These are phyloP conservation scores for Polymixis lichenea DNA, from an alignment of 2,888 invertebrate genomes.

Conservation along the genomic window DNA sequence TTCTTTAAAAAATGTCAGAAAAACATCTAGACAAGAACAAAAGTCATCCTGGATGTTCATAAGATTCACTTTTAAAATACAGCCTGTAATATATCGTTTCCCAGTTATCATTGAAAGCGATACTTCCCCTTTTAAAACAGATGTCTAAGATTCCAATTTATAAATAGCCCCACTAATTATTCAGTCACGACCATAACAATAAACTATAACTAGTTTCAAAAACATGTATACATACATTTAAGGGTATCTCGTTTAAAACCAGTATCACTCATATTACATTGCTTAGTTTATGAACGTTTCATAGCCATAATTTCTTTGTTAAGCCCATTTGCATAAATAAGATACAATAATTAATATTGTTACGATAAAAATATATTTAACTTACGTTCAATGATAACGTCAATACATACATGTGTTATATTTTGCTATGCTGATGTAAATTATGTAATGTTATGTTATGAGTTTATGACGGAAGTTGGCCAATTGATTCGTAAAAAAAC, in stretches of 20 bases:
- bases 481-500: constrained; percentile 19
- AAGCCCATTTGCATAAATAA: constrained; percentile 27
- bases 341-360: constrained; percentile 16
- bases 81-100: too few relatives aligned
- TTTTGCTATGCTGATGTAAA: neutral
- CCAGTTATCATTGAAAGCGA: neutral
- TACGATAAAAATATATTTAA: neutral
- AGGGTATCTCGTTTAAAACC: constrained; percentile 22
- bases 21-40: too few relatives aligned
- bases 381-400: neutral
- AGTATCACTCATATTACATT: constrained; percentile 4
- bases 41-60: too few relatives aligned
- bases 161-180: constrained; percentile 19
- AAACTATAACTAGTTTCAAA: neutral
- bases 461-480: neutral
- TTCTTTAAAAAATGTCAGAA: too few relatives aligned
- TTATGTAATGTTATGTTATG: neutral
- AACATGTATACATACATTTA: neutral
- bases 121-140: neutral
- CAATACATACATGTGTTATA: neutral
- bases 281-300: constrained; percentile 12
- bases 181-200: neutral
- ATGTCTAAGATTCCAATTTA: neutral
- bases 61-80: too few relatives aligned
- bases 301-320: constrained; percentile 29